A percentile compares a stretch with the other conserved stretches of the same genome.
Conservation (phyloP, 2,888 invertebrate species). For the Dolomedes plantarius region DNA sequence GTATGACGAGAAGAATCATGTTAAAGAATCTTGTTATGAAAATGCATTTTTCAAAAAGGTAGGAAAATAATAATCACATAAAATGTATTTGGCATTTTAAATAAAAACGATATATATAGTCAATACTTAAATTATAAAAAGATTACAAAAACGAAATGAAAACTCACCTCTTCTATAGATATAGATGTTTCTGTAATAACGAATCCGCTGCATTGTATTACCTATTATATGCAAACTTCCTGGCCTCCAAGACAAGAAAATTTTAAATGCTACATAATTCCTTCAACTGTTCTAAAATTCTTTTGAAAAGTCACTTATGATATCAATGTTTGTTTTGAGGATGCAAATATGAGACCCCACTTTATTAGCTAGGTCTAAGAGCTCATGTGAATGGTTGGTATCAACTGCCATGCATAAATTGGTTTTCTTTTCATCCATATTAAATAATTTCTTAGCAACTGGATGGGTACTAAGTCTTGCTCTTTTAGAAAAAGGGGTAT, state of each 20-base stretch:
- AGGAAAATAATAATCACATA: no score
- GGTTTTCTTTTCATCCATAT: constrained; percentile 84
- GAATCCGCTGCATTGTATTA: constrained; percentile 89
- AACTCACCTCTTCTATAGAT: no score
- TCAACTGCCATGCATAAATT: constrained; percentile 95
- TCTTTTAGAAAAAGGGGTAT: constrained; percentile 16
- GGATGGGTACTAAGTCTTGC: constrained; percentile 55
- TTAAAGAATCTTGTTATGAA: no score
- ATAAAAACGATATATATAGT: no score
- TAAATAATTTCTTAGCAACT: constrained; percentile 81
- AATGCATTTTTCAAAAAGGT: no score
- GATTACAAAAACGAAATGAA: no score
- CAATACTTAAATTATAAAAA: no score
- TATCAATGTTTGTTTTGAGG: no score
- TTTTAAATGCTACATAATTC: constrained; percentile 85
- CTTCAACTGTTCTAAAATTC: constrained; percentile 82
- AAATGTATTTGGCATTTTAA: no score
- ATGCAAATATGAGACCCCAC: no score
- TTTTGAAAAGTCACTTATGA: constrained; percentile 86
- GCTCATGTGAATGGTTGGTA: constrained; percentile 82
- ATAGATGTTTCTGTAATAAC: no score
- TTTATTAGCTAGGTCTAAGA: constrained; percentile 77
- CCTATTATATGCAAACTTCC: constrained; percentile 99
- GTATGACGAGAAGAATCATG: no score
- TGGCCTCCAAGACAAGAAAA: constrained; percentile 95